A percentile compares a stretch with the other conserved stretches of the same genome.
Evolutionary conservation across 2,888 invertebrate species (phyloP).

Genomic region (Nebria brevicollis): DNA sequence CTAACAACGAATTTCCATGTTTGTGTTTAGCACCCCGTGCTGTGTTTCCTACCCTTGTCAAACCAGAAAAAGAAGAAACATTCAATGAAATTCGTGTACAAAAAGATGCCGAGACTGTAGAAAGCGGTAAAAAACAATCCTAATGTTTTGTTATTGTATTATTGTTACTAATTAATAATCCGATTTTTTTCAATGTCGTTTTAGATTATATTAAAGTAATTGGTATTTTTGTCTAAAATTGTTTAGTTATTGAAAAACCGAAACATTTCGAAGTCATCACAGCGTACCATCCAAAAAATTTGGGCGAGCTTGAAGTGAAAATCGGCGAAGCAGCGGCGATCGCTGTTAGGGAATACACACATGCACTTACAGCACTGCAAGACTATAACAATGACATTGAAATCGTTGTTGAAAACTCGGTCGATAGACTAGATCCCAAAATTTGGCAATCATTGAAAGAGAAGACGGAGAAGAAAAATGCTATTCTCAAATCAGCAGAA

Average conservation of each 20-base stretch:
- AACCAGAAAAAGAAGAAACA: constrained; percentile 53
- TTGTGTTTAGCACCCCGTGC: constrained; percentile 53
- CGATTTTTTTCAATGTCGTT: too few species aligned
- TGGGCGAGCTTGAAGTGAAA: constrained; percentile 68
- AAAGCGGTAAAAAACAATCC: constrained; percentile 17
- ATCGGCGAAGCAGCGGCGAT: constrained; percentile 68
- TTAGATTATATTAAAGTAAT: too few species aligned
- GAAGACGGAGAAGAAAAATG: constrained; percentile 69
- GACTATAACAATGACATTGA: constrained; percentile 69
- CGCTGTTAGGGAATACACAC: constrained; percentile 75
- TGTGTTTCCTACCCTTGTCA: constrained; percentile 52
- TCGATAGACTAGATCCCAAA: constrained; percentile 69
- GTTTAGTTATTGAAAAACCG: constrained; percentile 54
- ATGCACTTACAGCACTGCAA: constrained; percentile 69
- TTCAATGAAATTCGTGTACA: constrained; percentile 64
- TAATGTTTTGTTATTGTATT: neutral
- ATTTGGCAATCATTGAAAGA: constrained; percentile 69
- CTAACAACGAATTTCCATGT: constrained; percentile 1
- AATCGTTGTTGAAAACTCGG: constrained; percentile 70
- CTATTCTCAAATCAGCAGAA: constrained; percentile 68
- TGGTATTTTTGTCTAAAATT: neutral
- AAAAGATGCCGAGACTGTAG: constrained; percentile 49
- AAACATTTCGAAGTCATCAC: constrained; percentile 53
- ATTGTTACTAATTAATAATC: too few species aligned
- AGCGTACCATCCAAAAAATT: constrained; percentile 61